Evolutionary conservation across 2,113 vertebrate genomes (phyloP), one percentile per base, ranked within the genome.

Genomic region (Gopherus flavomarginatus): DNA sequence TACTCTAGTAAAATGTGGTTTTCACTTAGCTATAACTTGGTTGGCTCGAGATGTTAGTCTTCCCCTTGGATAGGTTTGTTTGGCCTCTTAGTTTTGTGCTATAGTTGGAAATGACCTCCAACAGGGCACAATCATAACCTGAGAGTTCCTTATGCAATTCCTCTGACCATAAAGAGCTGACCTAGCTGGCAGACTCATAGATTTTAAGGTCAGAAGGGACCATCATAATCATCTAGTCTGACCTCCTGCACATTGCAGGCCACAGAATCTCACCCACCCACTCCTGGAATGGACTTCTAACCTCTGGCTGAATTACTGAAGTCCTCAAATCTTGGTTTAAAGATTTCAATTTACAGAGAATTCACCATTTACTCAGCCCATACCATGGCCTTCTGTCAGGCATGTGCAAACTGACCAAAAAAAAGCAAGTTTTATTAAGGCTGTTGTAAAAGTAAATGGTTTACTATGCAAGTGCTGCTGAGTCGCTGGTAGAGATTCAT

Each of bases 401-500:
- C 27, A 1, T 8, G 14, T 94, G 91, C 50, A 83, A 1, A 11
- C 84, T n/a, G 31, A 31, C 80, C 95, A 65, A 38, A 11, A 72
- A 38, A 54, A 54, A 90, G 9, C 7, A 59, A 27, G 65, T 85
- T 90, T 54, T 42, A 89, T 94, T 53, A 80, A 88, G 90, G 35
- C 79, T 83, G 0, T n/a, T 92, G 12, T 13, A 35, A 85, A 89
- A 49, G 54, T 5, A 50, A 81, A 62, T 21, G 35, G 62, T 92
- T 83, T 49, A 38, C 26, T 81, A 81, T 38, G 29, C 87, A 50
- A 82, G 31, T 85, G 81, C 62, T 31, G 27, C 57, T 53, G 54
- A 5, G 62, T 24, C 57, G 9, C 80, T 95, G 81, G 38, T 50
- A 80, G 29, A 88, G 85, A 89, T 95, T 47, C 80, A 85, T 95